Base-by-base conservation (phyloP, 2,797 vertebrate species). In the Odontamblyopus lacepedii region DNA sequence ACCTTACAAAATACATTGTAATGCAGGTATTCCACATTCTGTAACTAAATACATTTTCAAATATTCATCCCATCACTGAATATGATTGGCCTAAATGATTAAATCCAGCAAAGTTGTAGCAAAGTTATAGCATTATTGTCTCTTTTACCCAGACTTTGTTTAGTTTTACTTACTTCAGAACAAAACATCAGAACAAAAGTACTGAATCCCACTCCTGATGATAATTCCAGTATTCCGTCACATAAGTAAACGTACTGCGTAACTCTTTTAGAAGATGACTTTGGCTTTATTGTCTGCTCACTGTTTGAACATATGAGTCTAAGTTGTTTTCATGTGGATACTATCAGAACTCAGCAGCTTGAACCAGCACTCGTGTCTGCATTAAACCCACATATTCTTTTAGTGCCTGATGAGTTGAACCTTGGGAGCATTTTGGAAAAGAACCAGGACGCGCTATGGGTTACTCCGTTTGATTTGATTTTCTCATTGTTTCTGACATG, bases 401-500 rank as follows among this genome's bases (percentile, higher is more conserved):
- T 19, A 64, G 67, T 70, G 59, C 70, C 77, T 87, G 87, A 91
- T 89, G 84, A 85, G 78, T 82, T 83, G 70, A 85, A 84, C 77
- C 63, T 73, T 70, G 65, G 68, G 85, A 85, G 73, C 68, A 75
- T 80, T 90, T 87, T 78, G 74, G 63, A 64, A 50, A 29, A 73
- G 51, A 67, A 71, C 57, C 15, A 63, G 65, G 75, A 81, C 76
- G 80, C 74, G 70, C 77, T 76, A 67, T 67, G 66, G 63, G 82
- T 89, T 80, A 83, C 82, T 88, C 84, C 56, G 80, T 81, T 89
- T 79, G 81, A 88, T 88, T 90, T 88, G 72, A 84, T 81, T 88
- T 88, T 81, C 79, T 79, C 86, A 86, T 87, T 87, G 81, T 85
- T 78, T 76, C 66, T 82, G 84, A 90, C 76, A 85, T 87, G 78